Conservation (phyloP, 2,888 invertebrate genomes). For the Bursaphelenchus okinawaensis region DNA sequence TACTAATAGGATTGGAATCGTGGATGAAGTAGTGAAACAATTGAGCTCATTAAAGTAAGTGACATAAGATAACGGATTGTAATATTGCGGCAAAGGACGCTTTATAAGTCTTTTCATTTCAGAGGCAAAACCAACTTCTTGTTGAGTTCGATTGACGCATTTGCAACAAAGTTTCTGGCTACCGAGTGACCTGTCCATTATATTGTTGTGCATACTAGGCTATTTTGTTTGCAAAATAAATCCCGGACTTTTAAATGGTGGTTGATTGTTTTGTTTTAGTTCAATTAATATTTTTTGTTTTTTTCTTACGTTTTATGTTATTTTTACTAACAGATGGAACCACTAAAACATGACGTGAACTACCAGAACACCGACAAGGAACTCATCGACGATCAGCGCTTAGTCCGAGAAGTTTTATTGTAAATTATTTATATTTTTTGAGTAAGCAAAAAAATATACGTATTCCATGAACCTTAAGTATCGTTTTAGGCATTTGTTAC, state of each 20-base stretch:
- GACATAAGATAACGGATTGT: too few relatives aligned
- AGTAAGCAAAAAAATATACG: too few relatives aligned
- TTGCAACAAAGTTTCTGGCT: constrained; percentile 42
- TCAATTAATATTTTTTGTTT: too few relatives aligned
- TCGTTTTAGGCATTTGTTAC: background rate
- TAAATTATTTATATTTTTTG: too few relatives aligned
- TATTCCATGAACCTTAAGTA: background rate
- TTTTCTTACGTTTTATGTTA: background rate
- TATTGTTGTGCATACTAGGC: too few relatives aligned
- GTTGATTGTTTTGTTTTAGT: too few relatives aligned
- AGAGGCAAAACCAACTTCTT: constrained; percentile 52
- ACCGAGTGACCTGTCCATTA: constrained; percentile 37
- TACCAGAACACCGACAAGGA: background rate
- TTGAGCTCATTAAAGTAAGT: constrained; percentile 46
- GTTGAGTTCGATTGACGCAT: constrained; percentile 46
- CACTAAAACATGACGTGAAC: background rate
- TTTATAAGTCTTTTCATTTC: too few relatives aligned
- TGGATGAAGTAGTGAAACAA: constrained; percentile 42
- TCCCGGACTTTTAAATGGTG: too few relatives aligned
- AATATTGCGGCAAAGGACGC: too few relatives aligned
- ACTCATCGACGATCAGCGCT: background rate
- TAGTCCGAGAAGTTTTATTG: background rate
- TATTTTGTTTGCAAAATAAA: too few relatives aligned
- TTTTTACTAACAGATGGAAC: too few relatives aligned
- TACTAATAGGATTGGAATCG: constrained; percentile 35